Conservation (phyloP, 2,797 vertebrate genomes). For the Phoebastria nigripes region DNA sequence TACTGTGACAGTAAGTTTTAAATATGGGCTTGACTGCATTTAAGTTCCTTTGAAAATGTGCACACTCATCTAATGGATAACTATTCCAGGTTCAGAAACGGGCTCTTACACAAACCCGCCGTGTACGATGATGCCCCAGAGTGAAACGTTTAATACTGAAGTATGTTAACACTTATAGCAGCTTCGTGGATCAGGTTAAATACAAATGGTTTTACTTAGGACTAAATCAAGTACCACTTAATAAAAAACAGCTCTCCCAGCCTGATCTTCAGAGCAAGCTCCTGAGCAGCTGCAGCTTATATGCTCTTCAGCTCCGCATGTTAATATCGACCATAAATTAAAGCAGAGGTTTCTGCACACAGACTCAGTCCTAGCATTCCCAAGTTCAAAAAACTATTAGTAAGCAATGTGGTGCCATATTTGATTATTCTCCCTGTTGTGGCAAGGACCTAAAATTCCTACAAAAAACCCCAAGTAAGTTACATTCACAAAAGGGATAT, state of each 20-base stretch:
- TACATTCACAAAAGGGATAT: rapidly evolving
- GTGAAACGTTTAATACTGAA: not conserved
- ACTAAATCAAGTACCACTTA: not conserved
- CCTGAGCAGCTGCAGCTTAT: not conserved
- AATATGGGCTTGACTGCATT: not conserved
- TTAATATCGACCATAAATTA: not conserved
- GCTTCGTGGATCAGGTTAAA: not conserved
- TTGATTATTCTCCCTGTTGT: not conserved
- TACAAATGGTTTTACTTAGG: not conserved
- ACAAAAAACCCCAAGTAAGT: not conserved
- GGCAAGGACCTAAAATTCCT: not conserved
- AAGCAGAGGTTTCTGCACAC: not conserved
- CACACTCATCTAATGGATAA: not conserved
- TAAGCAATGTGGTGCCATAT: rapidly evolving
- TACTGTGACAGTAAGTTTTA: rapidly evolving
- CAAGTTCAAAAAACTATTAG: not conserved
- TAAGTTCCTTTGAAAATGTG: not conserved
- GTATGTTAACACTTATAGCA: not conserved
- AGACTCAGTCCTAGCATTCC: not conserved
- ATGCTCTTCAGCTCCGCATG: not conserved
- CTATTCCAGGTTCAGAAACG: not conserved
- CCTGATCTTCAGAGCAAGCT: not conserved
- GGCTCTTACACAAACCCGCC: not conserved
- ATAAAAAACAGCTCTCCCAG: not conserved
- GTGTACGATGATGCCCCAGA: not conserved